phyloP scores from a whole-genome alignment of 2,888 invertebrate genomes.

The Phanerotoma sp. region DNA sequence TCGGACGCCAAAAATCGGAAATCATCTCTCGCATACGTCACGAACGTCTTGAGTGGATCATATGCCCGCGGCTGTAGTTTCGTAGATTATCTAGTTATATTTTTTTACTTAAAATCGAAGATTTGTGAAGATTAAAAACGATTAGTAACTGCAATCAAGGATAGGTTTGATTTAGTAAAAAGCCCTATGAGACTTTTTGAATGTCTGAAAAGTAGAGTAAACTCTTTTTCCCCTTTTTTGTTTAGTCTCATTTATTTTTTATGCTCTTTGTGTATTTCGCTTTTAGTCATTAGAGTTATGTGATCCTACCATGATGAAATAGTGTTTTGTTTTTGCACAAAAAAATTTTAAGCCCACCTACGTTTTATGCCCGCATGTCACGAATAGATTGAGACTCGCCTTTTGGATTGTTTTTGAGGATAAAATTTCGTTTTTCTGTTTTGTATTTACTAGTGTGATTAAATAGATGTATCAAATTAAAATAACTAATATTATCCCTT shows the following conservation, averaged over 20 bases:
- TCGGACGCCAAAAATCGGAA: conserved; percentile 7
- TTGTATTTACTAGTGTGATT: too few species aligned
- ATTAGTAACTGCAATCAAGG: neutral
- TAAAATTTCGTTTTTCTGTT: neutral
- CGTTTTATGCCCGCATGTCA: conserved; percentile 33
- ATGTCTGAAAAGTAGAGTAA: too few species aligned
- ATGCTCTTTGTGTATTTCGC: neutral
- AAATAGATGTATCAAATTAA: too few species aligned
- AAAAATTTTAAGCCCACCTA: conserved; percentile 26
- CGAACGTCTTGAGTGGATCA: conserved; percentile 14
- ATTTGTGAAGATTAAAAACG: conserved; percentile 1
- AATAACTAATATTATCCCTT: too few species aligned
- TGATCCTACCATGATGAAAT: conserved; percentile 48
- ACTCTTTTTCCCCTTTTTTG: too few species aligned
- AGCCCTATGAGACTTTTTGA: too few species aligned
- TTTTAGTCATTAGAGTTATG: conserved; percentile 43
- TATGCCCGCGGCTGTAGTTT: conserved; percentile 20
- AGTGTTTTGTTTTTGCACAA: conserved; percentile 19
- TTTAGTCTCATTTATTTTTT: neutral
- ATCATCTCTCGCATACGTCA: conserved; percentile 17
- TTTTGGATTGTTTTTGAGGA: too few species aligned
- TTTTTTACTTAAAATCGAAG: neutral
- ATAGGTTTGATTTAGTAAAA: too few species aligned
- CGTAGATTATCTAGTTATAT: conserved; percentile 15
- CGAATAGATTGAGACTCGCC: neutral